These are phyloP conservation scores for Tamandua tetradactyla DNA, from an alignment of 2,797 vertebrate genomes.

Conservation along the genomic window DNA sequence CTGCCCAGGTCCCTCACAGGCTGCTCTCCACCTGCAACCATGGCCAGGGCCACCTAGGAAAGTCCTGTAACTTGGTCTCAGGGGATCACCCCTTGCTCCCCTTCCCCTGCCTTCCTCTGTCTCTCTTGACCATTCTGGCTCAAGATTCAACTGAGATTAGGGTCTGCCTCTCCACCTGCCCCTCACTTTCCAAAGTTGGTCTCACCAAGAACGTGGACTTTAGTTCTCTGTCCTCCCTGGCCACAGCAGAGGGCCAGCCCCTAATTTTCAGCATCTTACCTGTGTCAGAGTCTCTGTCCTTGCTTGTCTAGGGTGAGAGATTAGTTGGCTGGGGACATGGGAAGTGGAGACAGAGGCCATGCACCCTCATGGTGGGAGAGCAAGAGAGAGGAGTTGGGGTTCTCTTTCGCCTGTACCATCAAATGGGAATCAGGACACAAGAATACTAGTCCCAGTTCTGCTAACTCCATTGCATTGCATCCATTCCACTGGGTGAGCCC, in stretches of 20 bases:
- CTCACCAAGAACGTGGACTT: neutral
- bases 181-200: neutral
- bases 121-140: neutral
- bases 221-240: neutral
- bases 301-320: neutral
- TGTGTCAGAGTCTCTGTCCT: neutral
- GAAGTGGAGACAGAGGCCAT: neutral
- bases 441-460: neutral
- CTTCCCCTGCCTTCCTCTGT: neutral
- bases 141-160: neutral
- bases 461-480: neutral
- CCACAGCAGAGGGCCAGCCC: neutral
- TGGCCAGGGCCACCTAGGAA: neutral
- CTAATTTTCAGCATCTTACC: neutral
- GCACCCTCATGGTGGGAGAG: neutral
- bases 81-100: neutral
- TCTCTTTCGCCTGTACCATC: neutral
- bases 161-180: neutral
- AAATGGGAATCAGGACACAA: neutral
- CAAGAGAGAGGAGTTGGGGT: neutral
- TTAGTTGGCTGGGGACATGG: neutral
- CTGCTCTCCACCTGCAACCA: neutral
- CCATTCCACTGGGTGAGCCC: neutral
- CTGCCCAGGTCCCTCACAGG: neutral
- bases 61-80: neutral